Evolutionary conservation across 2,113 vertebrate species (phyloP).

Genomic region (Aegotheles bennettii): DNA sequence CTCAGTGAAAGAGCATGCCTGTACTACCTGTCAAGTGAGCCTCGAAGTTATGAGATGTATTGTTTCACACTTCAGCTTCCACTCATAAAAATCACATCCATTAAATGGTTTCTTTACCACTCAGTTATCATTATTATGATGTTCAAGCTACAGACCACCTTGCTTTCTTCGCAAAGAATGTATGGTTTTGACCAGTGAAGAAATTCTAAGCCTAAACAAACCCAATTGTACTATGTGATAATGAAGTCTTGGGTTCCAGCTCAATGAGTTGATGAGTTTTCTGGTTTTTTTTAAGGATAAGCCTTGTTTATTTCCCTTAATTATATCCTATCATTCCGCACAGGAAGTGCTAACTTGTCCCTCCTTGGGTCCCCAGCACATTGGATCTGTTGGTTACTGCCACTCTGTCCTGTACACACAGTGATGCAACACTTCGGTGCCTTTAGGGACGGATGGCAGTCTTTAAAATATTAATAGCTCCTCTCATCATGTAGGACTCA

Average conservation of each 20-base stretch:
- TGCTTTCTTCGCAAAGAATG: not conserved
- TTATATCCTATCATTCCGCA: not conserved
- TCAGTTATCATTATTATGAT: not conserved
- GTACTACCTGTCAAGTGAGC: slow-evolving; percentile 70
- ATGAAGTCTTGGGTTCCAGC: not conserved
- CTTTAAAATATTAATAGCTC: slow-evolving; percentile 65
- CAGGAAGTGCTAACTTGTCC: not conserved
- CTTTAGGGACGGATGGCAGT: slow-evolving; percentile 27
- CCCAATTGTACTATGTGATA: not conserved
- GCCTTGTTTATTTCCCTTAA: slow-evolving; percentile 40
- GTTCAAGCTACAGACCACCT: not conserved
- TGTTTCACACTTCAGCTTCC: slow-evolving; percentile 37
- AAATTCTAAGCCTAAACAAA: not conserved
- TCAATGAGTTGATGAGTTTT: not conserved
- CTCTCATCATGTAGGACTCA: slow-evolving; percentile 7
- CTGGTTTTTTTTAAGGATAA: not conserved
- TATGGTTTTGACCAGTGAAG: not conserved
- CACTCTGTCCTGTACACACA: not conserved
- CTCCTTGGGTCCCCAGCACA: not conserved
- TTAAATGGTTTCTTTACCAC: not conserved
- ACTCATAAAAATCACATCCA: slow-evolving; percentile 18
- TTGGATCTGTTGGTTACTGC: slow-evolving; percentile 32
- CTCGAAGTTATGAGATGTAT: slow-evolving; percentile 56
- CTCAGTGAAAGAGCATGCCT: slow-evolving; percentile 76
- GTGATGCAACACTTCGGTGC: slow-evolving; percentile 41